phyloP scores from a whole-genome alignment of 2,888 invertebrate species.

The Agriopis aurantiaria region DNA sequence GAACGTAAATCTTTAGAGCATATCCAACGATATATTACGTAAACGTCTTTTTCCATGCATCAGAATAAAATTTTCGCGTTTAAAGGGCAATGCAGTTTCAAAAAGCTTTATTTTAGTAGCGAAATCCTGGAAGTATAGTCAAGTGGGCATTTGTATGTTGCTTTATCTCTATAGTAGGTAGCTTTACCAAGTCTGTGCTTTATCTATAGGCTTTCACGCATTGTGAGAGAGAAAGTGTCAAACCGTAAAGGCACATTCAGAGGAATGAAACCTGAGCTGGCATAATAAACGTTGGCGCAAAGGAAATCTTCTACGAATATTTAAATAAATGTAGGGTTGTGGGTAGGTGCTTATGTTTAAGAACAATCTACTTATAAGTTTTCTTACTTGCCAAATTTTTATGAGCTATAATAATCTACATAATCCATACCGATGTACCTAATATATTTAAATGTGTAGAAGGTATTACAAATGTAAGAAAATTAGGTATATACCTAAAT shows the following conservation, averaged over 20 bases:
- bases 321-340: neutral
- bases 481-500: too few species aligned
- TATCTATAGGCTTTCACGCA: slow-evolving; percentile 20
- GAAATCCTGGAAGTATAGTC: neutral
- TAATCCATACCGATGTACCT: too few species aligned
- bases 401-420: too few species aligned
- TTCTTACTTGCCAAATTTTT: too few species aligned
- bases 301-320: neutral
- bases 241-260: slow-evolving; percentile 10
- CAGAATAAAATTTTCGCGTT: neutral
- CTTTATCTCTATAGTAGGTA: too few species aligned
- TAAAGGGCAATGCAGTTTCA: neutral
- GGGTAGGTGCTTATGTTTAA: neutral
- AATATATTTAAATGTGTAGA: too few species aligned
- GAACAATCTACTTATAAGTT: too few species aligned
- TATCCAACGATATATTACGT: neutral
- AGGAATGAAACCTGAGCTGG: slow-evolving; percentile 3
- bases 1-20: neutral
- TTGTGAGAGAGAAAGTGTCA: slow-evolving; percentile 34
- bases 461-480: too few species aligned
- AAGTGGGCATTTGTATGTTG: neutral
- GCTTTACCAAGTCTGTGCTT: too few species aligned
- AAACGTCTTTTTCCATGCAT: neutral
- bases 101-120: neutral
- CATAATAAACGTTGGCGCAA: neutral